Evolutionary conservation across 1,140 invertebrate species (phyloP).

Genomic region (Trichomalopsis sarcophagae): DNA sequence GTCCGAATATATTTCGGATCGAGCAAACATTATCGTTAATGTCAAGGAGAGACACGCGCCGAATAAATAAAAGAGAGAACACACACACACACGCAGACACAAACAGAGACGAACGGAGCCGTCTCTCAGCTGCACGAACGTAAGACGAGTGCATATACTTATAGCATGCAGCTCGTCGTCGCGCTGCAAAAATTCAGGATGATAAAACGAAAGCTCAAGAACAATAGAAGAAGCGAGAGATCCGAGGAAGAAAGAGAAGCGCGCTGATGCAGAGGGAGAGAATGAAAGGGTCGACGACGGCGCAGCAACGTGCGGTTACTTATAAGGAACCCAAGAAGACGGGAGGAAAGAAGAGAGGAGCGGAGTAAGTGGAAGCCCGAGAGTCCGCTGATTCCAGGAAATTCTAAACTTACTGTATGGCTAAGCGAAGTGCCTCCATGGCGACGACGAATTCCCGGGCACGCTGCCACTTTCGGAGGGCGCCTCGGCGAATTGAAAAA

Average conservation of each 20-base stretch:
- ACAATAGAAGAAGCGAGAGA: slow-evolving; percentile 9
- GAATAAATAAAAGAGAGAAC: slow-evolving; percentile 15
- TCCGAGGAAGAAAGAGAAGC: not conserved
- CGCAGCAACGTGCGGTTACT: not conserved
- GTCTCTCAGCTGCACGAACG: not conserved
- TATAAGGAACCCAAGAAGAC: slow-evolving; percentile 17
- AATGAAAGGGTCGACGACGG: not conserved
- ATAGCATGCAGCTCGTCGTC: not conserved
- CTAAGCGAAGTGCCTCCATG: slow-evolving; percentile 69
- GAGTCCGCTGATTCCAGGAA: slow-evolving; percentile 26
- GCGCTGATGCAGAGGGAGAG: not conserved
- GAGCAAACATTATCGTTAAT: slow-evolving; percentile 8
- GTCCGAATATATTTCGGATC: not conserved
- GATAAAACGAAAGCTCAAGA: slow-evolving; percentile 14
- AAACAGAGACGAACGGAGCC: not conserved
- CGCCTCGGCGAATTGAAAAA: not conserved
- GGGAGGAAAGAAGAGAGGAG: not conserved
- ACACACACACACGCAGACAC: not conserved
- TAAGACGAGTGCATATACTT: not conserved
- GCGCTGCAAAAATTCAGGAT: not conserved
- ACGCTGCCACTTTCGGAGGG: not conserved
- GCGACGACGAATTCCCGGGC: slow-evolving; percentile 10
- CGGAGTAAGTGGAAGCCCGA: not conserved
- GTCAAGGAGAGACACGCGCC: not conserved
- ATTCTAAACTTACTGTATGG: slow-evolving; percentile 69